Conservation (phyloP, 1,140 invertebrate species). For the Drosophila aff. region DNA sequence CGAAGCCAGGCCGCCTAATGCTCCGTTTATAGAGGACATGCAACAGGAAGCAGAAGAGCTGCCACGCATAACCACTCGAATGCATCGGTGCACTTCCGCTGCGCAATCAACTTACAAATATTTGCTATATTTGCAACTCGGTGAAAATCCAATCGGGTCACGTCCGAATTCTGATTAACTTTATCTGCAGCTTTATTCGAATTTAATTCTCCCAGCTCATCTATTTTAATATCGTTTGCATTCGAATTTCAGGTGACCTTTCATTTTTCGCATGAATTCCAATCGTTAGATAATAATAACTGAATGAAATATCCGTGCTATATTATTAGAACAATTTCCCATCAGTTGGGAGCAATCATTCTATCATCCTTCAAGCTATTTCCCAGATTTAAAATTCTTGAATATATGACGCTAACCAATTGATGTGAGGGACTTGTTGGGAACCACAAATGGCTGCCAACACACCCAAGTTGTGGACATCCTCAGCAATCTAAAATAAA, state of each 20-base stretch:
- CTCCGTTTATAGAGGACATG: slow-evolving; percentile 14
- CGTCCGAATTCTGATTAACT: slow-evolving; percentile 16
- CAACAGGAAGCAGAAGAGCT: slow-evolving; percentile 44
- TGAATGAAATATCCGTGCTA: background rate
- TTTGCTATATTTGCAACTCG: slow-evolving; percentile 22
- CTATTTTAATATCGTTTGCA: slow-evolving; percentile 25
- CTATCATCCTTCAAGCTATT: no score
- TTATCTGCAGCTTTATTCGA: slow-evolving; percentile 12
- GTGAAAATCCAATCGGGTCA: slow-evolving; percentile 9
- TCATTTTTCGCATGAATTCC: background rate
- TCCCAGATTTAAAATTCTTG: no score
- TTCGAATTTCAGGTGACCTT: background rate
- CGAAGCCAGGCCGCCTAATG: background rate
- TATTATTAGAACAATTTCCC: no score
- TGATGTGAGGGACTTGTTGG: no score
- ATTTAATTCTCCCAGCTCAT: slow-evolving; percentile 13
- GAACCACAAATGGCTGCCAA: no score
- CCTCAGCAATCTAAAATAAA: no score
- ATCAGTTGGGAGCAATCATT: no score
- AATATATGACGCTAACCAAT: no score
- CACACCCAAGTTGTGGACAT: no score
- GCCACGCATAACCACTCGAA: slow-evolving; percentile 38
- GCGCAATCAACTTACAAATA: slow-evolving; percentile 54
- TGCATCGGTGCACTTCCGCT: slow-evolving; percentile 50
- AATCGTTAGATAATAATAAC: background rate